A percentile compares a stretch with the other conserved stretches of the same genome.
Conservation (phyloP, 2,113 vertebrate species). For the Micromys minutus region DNA sequence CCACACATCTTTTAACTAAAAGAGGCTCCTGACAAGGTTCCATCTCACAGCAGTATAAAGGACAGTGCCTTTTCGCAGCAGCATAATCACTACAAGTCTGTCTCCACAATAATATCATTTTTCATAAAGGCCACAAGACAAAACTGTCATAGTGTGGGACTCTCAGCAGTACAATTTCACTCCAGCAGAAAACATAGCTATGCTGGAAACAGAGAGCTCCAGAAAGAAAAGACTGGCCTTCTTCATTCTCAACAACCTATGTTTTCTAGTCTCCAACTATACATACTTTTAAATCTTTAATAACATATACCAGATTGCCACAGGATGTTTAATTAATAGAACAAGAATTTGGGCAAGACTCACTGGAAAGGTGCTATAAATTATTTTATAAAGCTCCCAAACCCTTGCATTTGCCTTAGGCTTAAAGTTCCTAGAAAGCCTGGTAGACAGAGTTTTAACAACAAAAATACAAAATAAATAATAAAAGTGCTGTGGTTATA, state of each 20-base stretch:
- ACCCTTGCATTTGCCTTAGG: constrained; percentile 78
- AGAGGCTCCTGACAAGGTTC: constrained; percentile 9
- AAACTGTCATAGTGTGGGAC: not conserved
- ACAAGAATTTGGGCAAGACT: constrained; percentile 76
- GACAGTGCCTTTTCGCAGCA: not conserved
- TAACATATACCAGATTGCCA: constrained; percentile 76
- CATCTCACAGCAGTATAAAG: not conserved
- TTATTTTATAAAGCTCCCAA: constrained; percentile 81
- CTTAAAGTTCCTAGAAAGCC: constrained; percentile 80
- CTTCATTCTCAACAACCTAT: constrained; percentile 38
- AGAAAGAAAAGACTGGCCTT: constrained; percentile 57
- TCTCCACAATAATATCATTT: not conserved
- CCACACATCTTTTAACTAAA: not conserved
- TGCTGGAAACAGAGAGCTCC: not conserved
- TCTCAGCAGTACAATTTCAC: not conserved
- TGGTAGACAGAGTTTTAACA: constrained; percentile 77
- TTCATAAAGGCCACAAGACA: constrained; percentile 30
- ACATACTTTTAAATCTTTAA: constrained; percentile 73
- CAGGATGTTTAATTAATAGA: constrained; percentile 81
- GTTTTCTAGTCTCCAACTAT: constrained; percentile 57
- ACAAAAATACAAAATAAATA: constrained; percentile 77
- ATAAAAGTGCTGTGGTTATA: constrained; percentile 70
- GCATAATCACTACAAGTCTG: not conserved
- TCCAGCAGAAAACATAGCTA: constrained; percentile 14
- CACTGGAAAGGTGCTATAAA: constrained; percentile 78